Percentiles rank a stretch among this genome's conserved stretches.
phyloP scores from a whole-genome alignment of 2,113 vertebrate species.

The Dascyllus trimaculatus region DNA sequence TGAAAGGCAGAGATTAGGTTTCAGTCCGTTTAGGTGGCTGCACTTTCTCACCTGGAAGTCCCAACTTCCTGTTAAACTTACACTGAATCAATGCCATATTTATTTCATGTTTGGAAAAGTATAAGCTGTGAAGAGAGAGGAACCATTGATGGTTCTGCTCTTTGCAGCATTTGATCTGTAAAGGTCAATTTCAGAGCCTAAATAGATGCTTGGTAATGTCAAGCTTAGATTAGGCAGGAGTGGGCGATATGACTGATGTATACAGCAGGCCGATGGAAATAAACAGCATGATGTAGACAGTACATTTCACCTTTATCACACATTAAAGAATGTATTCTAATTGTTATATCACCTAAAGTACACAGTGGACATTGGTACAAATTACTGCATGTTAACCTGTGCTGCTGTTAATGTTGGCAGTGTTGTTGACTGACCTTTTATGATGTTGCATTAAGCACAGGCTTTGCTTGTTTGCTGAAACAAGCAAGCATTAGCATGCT shows the following conservation, averaged over 20 bases:
- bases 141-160: conserved; percentile 39
- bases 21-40: conserved; percentile 33
- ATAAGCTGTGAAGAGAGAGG: conserved; percentile 1
- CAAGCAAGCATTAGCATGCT: not conserved
- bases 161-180: conserved; percentile 21
- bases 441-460: no score
- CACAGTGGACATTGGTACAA: not conserved
- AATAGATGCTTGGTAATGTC: conserved; percentile 31
- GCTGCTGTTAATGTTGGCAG: not conserved
- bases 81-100: conserved; percentile 20
- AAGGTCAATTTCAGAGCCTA: not conserved
- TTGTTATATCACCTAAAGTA: not conserved
- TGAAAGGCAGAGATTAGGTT: conserved; percentile 34
- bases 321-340: not conserved
- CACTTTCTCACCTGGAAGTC: conserved; percentile 67
- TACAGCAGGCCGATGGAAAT: not conserved
- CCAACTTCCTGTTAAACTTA: conserved; percentile 40
- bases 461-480: not conserved
- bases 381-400: not conserved
- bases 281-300: not conserved
- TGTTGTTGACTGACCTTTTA: not conserved
- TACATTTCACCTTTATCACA: not conserved
- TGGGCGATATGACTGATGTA: not conserved
- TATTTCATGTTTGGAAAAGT: conserved; percentile 43
- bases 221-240: conserved; percentile 23